Percentiles rank a stretch among this genome's conserved stretches.
These are phyloP conservation scores for Bathynomus jamesi DNA, from an alignment of 1,140 invertebrate genomes.

Conservation along the genomic window DNA sequence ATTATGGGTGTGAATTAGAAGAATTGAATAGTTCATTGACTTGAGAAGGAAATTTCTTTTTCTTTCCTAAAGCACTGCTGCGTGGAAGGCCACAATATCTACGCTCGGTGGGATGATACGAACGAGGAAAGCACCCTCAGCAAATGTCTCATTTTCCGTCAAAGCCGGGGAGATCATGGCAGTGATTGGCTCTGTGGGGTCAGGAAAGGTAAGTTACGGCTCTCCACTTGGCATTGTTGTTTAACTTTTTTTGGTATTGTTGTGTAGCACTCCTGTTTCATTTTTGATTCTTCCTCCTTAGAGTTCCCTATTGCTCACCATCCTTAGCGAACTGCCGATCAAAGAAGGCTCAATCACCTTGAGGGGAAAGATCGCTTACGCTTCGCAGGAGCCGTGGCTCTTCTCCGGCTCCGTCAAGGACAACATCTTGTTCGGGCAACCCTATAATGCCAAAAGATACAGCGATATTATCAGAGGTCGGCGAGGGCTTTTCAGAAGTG, in stretches of 20 bases:
- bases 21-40: constrained; percentile 38
- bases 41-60: too few relatives aligned
- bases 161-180: constrained; percentile 51
- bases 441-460: constrained; percentile 62
- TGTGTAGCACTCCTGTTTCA: too few relatives aligned
- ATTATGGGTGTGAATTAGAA: constrained; percentile 45
- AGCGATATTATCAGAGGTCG: constrained; percentile 64
- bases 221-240: too few relatives aligned
- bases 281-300: constrained; percentile 43
- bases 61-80: not conserved
- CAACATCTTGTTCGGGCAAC: constrained; percentile 78
- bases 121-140: constrained; percentile 28
- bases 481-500: not conserved
- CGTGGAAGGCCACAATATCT: constrained; percentile 17
- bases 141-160: constrained; percentile 32
- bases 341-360: constrained; percentile 57
- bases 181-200: constrained; percentile 67
- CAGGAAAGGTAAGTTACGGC: constrained; percentile 59
- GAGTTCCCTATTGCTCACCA: constrained; percentile 68
- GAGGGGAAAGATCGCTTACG: constrained; percentile 71
- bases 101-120: constrained; percentile 18
- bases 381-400: constrained; percentile 88
- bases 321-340: constrained; percentile 70
- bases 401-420: constrained; percentile 55
- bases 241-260: too few relatives aligned